Evolutionary conservation across 2,888 invertebrate genomes (phyloP).

Genomic region (Apamea monoglypha): DNA sequence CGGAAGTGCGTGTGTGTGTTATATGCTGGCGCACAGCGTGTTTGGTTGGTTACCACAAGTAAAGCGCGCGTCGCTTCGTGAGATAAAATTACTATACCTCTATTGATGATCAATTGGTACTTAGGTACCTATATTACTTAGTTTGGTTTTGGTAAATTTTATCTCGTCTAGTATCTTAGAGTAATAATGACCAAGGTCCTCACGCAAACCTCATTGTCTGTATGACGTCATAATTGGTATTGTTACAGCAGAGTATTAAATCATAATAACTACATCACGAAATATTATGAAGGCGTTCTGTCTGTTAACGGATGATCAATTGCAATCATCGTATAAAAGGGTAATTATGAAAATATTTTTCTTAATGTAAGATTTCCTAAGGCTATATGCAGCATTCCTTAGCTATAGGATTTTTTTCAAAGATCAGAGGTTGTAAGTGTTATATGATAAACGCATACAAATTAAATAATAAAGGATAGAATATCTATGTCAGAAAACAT

Average conservation of each 20-base stretch:
- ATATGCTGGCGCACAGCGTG: neutral
- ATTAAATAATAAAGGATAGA: neutral
- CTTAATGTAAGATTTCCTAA: neutral
- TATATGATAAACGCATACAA: neutral
- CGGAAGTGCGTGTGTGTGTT: neutral
- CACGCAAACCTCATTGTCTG: conserved; percentile 21
- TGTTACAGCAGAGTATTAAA: conserved; percentile 25
- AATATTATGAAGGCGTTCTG: conserved; percentile 26
- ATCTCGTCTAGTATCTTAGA: neutral
- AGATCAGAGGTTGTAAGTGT: neutral
- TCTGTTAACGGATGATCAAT: conserved; percentile 32
- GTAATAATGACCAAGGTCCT: conserved; percentile 24
- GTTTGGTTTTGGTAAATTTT: conserved; percentile 4
- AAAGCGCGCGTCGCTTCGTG: neutral
- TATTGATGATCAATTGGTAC: neutral
- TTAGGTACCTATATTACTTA: neutral
- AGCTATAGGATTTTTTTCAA: neutral
- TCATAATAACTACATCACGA: conserved; percentile 34
- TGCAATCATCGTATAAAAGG: conserved; percentile 9
- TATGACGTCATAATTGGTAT: conserved; percentile 28
- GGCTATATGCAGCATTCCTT: neutral
- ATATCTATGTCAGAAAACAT: neutral
- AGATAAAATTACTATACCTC: neutral
- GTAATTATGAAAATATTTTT: conserved; percentile 1
- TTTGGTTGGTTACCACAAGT: neutral